Percentiles rank a stretch among this genome's conserved stretches.
phyloP scores from a whole-genome alignment of 2,797 vertebrate genomes.

The Tadarida brasiliensis region DNA sequence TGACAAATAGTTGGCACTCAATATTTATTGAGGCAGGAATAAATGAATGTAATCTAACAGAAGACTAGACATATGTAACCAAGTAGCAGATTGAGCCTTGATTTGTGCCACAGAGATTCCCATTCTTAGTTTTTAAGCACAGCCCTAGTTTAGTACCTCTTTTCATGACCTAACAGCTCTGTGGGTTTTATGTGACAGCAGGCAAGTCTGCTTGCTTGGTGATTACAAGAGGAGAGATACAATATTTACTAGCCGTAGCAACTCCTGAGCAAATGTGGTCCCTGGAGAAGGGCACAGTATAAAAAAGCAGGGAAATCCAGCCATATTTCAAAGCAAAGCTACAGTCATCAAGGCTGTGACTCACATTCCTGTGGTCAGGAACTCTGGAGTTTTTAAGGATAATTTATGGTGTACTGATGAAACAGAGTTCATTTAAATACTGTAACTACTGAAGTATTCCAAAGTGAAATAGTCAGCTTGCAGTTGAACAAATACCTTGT shows the following conservation, averaged over 20 bases:
- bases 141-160: conserved; percentile 60
- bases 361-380: conserved; percentile 73
- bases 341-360: conserved; percentile 74
- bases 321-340: conserved; percentile 77
- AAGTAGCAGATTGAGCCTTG: conserved; percentile 20
- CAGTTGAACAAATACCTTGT: conserved; percentile 82
- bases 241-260: conserved; percentile 85
- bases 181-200: conserved; percentile 64
- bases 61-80: not conserved
- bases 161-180: conserved; percentile 70
- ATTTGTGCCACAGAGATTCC: conserved; percentile 65
- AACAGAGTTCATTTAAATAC: conserved; percentile 85
- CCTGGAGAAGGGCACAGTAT: conserved; percentile 80
- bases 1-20: conserved; percentile 1
- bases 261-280: conserved; percentile 83
- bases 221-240: conserved; percentile 84
- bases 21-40: conserved; percentile 54
- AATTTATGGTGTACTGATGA: conserved; percentile 84
- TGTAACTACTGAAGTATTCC: conserved; percentile 81
- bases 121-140: conserved; percentile 69
- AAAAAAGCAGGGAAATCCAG: conserved; percentile 81
- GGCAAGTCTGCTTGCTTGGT: conserved; percentile 82
- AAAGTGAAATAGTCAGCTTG: conserved; percentile 81
- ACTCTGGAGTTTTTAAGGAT: conserved; percentile 81
- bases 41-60: conserved; percentile 20